Evolutionary conservation across 1,140 invertebrate genomes (phyloP).

Genomic region (Papilio polyxenes): DNA sequence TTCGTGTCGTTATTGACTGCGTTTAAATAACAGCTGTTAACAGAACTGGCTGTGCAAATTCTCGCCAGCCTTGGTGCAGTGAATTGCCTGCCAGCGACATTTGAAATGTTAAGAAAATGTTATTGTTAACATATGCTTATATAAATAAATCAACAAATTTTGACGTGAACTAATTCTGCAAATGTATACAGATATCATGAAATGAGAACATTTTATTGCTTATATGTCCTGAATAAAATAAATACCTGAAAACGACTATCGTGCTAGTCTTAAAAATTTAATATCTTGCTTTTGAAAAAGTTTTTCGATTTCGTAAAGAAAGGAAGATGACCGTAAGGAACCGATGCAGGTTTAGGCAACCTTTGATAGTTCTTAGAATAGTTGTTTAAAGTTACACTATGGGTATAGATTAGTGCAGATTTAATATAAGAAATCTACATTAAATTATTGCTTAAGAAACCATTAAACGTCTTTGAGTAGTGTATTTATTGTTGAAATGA

Average conservation of each 20-base stretch:
- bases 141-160: not conserved
- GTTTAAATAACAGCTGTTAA: constrained; percentile 1
- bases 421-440: too few relatives aligned
- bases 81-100: not conserved
- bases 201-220: not conserved
- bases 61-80: constrained; percentile 2
- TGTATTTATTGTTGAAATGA: not conserved
- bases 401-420: too few relatives aligned
- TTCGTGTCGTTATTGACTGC: not conserved
- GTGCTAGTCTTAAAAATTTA: too few relatives aligned
- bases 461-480: not conserved
- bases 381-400: too few relatives aligned
- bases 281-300: too few relatives aligned
- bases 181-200: not conserved
- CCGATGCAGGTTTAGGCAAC: too few relatives aligned
- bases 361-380: too few relatives aligned
- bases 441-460: too few relatives aligned
- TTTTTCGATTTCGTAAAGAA: too few relatives aligned
- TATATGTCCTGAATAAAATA: not conserved
- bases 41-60: constrained; percentile 8
- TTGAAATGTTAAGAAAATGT: constrained; percentile 26
- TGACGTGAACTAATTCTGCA: not conserved
- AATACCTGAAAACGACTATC: too few relatives aligned
- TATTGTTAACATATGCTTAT: not conserved
- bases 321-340: too few relatives aligned